Evolutionary conservation across 2,888 invertebrate species (phyloP).

Genomic region (Dryobotodes eremita): DNA sequence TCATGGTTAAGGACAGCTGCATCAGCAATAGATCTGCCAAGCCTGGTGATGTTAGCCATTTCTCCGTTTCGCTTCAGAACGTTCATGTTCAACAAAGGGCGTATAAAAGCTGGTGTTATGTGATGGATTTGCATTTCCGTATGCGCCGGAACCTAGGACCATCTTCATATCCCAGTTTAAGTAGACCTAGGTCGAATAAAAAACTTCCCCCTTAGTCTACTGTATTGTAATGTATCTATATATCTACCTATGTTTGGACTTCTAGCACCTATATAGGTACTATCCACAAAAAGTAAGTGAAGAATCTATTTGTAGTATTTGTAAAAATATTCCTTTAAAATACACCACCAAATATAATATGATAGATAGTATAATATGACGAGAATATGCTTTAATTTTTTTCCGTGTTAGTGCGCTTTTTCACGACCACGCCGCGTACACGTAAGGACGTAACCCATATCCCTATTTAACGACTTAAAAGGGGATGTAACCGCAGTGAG

Average conservation of each 20-base stretch:
- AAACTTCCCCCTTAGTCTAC: neutral
- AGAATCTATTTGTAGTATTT: neutral
- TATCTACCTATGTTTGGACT: neutral
- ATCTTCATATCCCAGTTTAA: neutral
- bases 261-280: neutral
- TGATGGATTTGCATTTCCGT: neutral
- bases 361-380: too few relatives aligned
- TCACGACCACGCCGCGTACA: slow-evolving; percentile 9
- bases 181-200: too few relatives aligned
- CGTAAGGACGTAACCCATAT: slow-evolving; percentile 43
- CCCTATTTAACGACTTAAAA: slow-evolving; percentile 35
- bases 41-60: neutral
- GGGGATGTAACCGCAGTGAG: slow-evolving; percentile 36
- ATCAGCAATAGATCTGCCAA: neutral
- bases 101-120: neutral
- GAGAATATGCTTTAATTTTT: neutral
- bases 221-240: neutral
- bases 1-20: too few relatives aligned
- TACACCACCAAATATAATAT: neutral
- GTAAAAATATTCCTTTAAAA: too few relatives aligned
- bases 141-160: neutral
- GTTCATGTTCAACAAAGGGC: neutral
- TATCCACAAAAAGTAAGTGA: neutral
- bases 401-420: slow-evolving; percentile 34
- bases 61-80: neutral